Conservation (phyloP, 2,113 vertebrate species). For the Sialia sialis region DNA sequence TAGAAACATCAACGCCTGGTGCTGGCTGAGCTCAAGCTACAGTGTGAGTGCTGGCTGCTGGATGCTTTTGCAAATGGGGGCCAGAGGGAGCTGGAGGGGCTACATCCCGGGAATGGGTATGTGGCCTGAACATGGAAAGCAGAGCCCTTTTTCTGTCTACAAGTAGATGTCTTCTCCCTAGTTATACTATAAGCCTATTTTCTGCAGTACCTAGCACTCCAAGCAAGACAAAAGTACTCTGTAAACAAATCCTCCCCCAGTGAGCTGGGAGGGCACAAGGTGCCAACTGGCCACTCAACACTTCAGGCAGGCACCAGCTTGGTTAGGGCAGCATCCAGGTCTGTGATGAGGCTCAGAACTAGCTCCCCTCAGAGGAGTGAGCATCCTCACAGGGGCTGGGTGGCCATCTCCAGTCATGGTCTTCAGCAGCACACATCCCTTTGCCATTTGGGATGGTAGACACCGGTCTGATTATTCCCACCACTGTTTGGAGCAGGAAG, state of each 20-base stretch:
- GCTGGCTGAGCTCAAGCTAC: neutral
- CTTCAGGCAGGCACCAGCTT: neutral
- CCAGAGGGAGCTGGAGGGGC: neutral
- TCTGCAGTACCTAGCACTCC: neutral
- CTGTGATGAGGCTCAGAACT: neutral
- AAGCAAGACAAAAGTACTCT: neutral
- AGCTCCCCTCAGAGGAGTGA: neutral
- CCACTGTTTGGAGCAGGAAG: neutral
- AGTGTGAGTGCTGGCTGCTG: neutral
- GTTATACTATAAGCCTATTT: neutral
- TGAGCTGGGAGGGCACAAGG: neutral
- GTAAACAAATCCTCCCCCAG: neutral
- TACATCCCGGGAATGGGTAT: neutral
- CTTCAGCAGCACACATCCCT: neutral
- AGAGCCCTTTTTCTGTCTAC: neutral
- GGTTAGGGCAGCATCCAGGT: neutral
- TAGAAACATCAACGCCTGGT: neutral
- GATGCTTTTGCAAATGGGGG: neutral
- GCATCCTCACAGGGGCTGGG: neutral
- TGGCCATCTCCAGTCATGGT: accelerated
- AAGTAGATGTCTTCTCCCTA: neutral
- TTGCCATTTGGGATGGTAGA: neutral
- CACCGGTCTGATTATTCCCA: neutral
- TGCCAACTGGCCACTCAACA: neutral
- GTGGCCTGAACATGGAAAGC: neutral